Conservation (phyloP, 2,797 vertebrate genomes). For the Muscicapa comitata region DNA sequence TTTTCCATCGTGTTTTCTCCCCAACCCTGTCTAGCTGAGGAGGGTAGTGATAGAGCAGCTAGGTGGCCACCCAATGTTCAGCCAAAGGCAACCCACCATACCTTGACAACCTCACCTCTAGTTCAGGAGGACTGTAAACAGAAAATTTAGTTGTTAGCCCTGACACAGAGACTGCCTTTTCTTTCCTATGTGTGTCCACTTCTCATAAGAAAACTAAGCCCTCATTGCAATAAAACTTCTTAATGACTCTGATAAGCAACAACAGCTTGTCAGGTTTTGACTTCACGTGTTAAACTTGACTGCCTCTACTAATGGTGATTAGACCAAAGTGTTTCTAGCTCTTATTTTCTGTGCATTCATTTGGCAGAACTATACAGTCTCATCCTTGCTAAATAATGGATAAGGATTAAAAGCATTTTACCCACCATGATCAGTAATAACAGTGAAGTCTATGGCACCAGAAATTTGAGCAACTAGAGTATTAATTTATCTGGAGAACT, state of each 20-base stretch:
- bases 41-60: not conserved
- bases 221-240: not conserved
- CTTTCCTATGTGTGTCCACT: not conserved
- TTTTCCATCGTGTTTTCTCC: not conserved
- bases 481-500: not conserved
- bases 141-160: not conserved
- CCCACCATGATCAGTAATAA: not conserved
- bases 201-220: not conserved
- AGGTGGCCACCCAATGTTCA: not conserved
- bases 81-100: not conserved
- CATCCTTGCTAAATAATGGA: not conserved
- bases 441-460: not conserved
- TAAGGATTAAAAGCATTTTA: not conserved
- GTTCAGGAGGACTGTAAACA: not conserved
- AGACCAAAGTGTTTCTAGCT: not conserved
- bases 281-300: not conserved
- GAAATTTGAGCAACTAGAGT: not conserved
- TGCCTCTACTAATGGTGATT: not conserved
- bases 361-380: not conserved
- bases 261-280: not conserved
- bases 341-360: not conserved
- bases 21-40: not conserved
- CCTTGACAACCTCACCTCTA: not conserved
- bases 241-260: not conserved
- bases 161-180: not conserved